These are phyloP conservation scores for Heliothis virescens DNA, from an alignment of 1,140 invertebrate species.

Conservation along the genomic window DNA sequence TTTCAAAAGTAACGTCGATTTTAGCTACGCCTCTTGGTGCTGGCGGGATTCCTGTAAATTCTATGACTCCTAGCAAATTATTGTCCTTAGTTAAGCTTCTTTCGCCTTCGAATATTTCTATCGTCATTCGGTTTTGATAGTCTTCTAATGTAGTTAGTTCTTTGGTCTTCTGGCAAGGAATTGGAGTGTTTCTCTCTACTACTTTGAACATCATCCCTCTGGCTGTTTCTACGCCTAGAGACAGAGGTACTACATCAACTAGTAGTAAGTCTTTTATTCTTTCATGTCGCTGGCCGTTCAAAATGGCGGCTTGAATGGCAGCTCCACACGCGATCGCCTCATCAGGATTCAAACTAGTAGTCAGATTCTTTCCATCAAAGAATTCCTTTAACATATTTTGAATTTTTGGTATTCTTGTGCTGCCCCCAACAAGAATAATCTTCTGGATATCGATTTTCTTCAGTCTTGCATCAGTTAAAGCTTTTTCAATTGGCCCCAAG, in stretches of 20 bases:
- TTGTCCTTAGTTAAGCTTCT: slow-evolving; percentile 71
- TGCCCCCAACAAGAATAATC: slow-evolving; percentile 90
- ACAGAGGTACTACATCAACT: slow-evolving; percentile 86
- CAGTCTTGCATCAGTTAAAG: slow-evolving; percentile 88
- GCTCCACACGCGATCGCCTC: slow-evolving; percentile 85
- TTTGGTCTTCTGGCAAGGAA: slow-evolving; percentile 83
- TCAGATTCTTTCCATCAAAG: slow-evolving; percentile 72
- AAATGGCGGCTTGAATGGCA: slow-evolving; percentile 83
- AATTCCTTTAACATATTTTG: slow-evolving; percentile 80
- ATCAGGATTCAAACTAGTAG: slow-evolving; percentile 85
- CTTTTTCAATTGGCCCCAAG: slow-evolving; percentile 80
- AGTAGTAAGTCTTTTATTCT: slow-evolving; percentile 85
- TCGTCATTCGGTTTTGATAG: slow-evolving; percentile 72
- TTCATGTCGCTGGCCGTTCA: slow-evolving; percentile 79
- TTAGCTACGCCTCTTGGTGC: slow-evolving; percentile 70
- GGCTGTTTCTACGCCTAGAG: slow-evolving; percentile 87
- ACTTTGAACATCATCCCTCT: slow-evolving; percentile 89
- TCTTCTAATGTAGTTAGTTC: slow-evolving; percentile 76
- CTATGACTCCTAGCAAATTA: slow-evolving; percentile 71
- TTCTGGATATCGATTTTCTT: slow-evolving; percentile 89
- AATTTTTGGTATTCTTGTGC: slow-evolving; percentile 88
- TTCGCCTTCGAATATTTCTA: slow-evolving; percentile 78
- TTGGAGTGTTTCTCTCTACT: slow-evolving; percentile 89
- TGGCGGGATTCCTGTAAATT: slow-evolving; percentile 70
- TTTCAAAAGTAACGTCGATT: slow-evolving; percentile 72